Evolutionary conservation across 1,140 invertebrate species (phyloP).

Genomic region (Platorchestia sp.): DNA sequence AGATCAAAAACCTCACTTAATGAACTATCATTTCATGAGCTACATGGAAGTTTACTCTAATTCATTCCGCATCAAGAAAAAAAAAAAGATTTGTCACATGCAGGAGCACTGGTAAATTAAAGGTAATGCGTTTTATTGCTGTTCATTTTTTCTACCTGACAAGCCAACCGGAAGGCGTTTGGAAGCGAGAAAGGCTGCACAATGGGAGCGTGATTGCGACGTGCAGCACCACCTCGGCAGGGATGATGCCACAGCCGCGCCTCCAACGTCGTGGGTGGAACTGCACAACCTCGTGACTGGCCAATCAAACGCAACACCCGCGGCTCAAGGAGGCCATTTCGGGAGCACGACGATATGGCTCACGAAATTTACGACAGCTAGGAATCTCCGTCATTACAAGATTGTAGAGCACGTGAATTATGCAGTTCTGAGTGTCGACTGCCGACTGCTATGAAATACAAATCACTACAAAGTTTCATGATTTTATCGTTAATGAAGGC

Average conservation of each 20-base stretch:
- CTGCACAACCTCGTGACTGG: constrained; percentile 7
- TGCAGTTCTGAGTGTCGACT: neutral
- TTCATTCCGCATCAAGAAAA: neutral
- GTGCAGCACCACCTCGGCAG: neutral
- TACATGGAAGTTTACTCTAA: neutral
- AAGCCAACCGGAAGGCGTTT: neutral
- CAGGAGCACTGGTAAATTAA: neutral
- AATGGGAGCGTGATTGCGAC: neutral
- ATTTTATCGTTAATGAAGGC: neutral
- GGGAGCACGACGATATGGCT: constrained; percentile 24
- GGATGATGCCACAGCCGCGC: neutral
- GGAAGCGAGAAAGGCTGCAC: neutral
- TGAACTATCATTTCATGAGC: neutral
- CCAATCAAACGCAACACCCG: constrained; percentile 20
- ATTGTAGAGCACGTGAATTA: neutral
- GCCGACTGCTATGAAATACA: neutral
- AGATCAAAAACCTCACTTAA: neutral
- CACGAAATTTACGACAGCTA: neutral
- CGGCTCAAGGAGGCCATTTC: neutral
- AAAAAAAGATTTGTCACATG: neutral
- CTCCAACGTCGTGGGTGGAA: neutral
- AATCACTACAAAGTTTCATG: neutral
- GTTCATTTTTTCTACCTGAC: neutral
- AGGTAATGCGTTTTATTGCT: neutral
- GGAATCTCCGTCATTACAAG: neutral